phyloP scores from a whole-genome alignment of 2,888 invertebrate genomes.

The Nasonia oneida region DNA sequence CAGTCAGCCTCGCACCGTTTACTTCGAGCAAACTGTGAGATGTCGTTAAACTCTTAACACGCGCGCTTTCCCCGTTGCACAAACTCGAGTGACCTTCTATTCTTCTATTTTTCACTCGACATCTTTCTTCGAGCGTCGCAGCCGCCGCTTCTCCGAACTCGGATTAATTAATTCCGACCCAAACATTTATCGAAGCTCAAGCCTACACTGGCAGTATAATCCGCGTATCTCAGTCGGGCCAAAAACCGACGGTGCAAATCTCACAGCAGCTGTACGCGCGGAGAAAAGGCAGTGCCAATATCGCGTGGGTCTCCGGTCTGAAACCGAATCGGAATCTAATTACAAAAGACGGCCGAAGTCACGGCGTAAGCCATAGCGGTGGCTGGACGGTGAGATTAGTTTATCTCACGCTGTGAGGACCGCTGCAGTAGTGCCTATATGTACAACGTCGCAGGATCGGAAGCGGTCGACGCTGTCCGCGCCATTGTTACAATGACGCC shows the following conservation, averaged over 20 bases:
- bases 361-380: background rate
- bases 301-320: background rate
- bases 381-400: conserved; percentile 65
- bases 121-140: too few relatives aligned
- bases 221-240: too few relatives aligned
- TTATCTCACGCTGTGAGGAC: conserved; percentile 68
- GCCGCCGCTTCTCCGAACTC: too few relatives aligned
- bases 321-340: conserved; percentile 48
- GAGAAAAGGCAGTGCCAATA: background rate
- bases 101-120: too few relatives aligned
- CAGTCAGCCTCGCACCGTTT: background rate
- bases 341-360: conserved; percentile 10
- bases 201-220: too few relatives aligned
- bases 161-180: too few relatives aligned
- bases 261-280: background rate
- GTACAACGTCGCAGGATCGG: conserved; percentile 55
- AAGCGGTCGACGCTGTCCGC: conserved; percentile 55
- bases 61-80: too few relatives aligned
- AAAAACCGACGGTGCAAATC: too few relatives aligned
- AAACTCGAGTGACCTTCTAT: too few relatives aligned
- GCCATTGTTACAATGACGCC: conserved; percentile 61
- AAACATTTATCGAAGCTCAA: too few relatives aligned
- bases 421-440: conserved; percentile 43
- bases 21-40: background rate
- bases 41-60: background rate